Conservation (phyloP, 2,797 vertebrate species). For the Ctenosaura bakeri region DNA sequence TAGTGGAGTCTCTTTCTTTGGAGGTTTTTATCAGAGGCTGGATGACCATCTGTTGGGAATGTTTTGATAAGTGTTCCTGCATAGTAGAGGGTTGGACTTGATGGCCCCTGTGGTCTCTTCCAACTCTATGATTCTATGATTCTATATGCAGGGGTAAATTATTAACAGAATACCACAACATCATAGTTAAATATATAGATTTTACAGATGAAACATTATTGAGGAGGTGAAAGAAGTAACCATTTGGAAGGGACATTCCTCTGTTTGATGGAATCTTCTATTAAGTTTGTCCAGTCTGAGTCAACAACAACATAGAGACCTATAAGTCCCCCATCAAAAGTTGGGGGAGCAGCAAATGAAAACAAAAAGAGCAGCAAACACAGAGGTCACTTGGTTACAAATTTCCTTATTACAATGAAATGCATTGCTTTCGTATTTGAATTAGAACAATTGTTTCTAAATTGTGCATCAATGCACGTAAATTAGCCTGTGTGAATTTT, state of each 20-base stretch:
- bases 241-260: not conserved
- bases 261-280: not conserved
- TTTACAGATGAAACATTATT: not conserved
- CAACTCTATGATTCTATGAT: no score
- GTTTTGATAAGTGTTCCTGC: no score
- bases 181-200: no score
- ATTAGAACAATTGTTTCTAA: not conserved
- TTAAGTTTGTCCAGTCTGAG: not conserved
- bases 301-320: not conserved
- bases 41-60: no score
- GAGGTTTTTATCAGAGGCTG: no score
- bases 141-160: no score
- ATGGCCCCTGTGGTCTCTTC: no score
- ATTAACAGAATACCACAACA: no score
- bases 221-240: not conserved
- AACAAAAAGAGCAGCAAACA: not conserved
- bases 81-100: no score
- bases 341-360: not conserved
- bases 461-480: not conserved
- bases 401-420: not conserved
- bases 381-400: not conserved
- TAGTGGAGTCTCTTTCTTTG: no score
- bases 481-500: not conserved
- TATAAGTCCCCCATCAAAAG: not conserved
- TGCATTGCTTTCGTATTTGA: not conserved